Base-by-base conservation (phyloP, 1,140 invertebrate species). In the Solenopsis fugax region DNA sequence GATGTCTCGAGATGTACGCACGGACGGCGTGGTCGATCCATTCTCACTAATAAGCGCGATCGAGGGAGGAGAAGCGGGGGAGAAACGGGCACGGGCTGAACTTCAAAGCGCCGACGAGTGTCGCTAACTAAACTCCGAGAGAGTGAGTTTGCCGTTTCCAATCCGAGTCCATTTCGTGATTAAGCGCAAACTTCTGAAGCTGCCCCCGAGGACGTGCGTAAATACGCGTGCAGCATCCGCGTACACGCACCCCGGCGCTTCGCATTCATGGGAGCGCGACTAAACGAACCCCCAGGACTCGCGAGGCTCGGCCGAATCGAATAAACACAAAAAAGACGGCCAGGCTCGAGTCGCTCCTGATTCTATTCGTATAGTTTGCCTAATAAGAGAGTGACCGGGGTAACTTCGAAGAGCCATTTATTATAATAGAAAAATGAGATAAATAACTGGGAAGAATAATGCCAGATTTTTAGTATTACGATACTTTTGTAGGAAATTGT, bases 151-250 rank as follows among this genome's bases (percentile, higher is more conserved):
- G 92, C 92, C 93, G 91, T 93, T 94, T 94, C 91, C 92, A 93
- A 94, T 94, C 88, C 91, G 86, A 93, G 92, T 94, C 94, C 94
- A 94, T 94, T 94, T 94, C 93, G 89, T 94, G 94, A 94, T 94
- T 94, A 94, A 94, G 93, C 93, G 93, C 93, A 94, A 94, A 94
- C 93, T 94, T 94, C 88, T 93, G 91, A 93, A 94, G 93, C 93
- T 92, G 87, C 90, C 92, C 90, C 88, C 37, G 86, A 90, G 92
- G 87, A 91, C 87, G 87, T 88, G 86, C 69, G 89, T 88, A 93
- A 93, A 93, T 93, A 93, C 86, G 87, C 89, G 87, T 86, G 80
- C 7, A 41, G 41, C 41, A 89, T 86, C 85, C 75, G 90, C 85
- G 86, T 88, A 87, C 58, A 75, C 34, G 12, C n/a, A 48, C 16